Percentiles rank a stretch among this genome's conserved stretches.
phyloP scores from a whole-genome alignment of 2,113 vertebrate genomes.

The Istiophorus platypterus region DNA sequence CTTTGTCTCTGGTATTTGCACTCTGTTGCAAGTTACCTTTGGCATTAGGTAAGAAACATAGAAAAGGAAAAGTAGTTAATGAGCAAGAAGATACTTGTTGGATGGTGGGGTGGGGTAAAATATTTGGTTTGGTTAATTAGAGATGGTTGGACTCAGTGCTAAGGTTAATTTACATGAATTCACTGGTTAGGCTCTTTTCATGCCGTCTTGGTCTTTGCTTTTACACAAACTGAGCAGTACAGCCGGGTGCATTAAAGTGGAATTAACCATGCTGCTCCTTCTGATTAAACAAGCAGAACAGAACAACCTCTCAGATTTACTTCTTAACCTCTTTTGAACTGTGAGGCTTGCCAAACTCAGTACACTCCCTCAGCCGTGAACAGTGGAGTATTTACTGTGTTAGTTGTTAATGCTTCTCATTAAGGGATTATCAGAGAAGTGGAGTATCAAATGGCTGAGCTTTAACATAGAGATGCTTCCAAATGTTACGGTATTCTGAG shows the following conservation, averaged over 20 bases:
- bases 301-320: constrained; percentile 18
- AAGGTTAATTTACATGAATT: background rate
- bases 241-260: constrained; percentile 28
- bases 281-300: constrained; percentile 48
- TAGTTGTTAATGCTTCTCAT: background rate
- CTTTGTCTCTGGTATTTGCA: constrained; percentile 96
- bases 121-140: background rate
- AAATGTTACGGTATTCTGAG: background rate
- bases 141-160: background rate
- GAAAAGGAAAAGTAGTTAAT: background rate
- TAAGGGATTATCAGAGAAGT: constrained; percentile 15
- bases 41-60: constrained; percentile 92
- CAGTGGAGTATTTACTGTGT: constrained; percentile 15
- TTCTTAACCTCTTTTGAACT: constrained; percentile 30
- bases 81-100: background rate
- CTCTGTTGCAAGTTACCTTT: constrained; percentile 93
- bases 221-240: background rate
- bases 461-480: background rate
- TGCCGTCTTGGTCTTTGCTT: background rate
- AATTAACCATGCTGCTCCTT: constrained; percentile 21
- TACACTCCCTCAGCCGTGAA: background rate
- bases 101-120: background rate
- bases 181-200: background rate
- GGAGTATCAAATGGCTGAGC: background rate
- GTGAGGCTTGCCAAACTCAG: background rate